Conservation (phyloP, 2,888 invertebrate genomes). For the Tipula unca region DNA sequence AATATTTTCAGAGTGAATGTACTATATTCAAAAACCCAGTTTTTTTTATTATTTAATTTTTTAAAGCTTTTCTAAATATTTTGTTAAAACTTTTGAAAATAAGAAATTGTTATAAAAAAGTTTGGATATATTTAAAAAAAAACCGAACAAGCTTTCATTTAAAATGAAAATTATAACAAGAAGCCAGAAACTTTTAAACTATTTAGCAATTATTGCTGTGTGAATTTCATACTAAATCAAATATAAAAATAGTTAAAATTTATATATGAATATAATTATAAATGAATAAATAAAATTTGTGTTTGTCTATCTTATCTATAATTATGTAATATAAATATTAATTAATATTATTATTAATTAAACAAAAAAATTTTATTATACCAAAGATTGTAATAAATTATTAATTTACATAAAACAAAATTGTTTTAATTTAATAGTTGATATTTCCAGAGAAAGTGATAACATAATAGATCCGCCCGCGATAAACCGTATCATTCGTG, state of each 20-base stretch:
- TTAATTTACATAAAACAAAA: background rate
- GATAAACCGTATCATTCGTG: no score
- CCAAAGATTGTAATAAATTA: constrained; percentile 3
- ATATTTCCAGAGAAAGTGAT: no score
- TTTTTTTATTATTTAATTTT: background rate
- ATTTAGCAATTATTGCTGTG: background rate
- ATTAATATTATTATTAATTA: background rate
- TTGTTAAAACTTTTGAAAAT: background rate
- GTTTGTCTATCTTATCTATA: background rate
- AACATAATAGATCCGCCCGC: no score
- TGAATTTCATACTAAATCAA: background rate
- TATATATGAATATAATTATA: background rate
- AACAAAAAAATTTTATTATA: background rate
- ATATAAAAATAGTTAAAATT: background rate
- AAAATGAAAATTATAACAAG: background rate
- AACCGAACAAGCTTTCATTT: background rate
- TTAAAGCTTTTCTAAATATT: no score
- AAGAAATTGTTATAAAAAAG: background rate
- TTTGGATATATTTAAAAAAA: background rate
- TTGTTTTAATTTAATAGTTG: background rate
- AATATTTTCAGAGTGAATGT: no score
- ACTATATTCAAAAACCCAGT: background rate
- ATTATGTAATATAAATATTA: background rate
- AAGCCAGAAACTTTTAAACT: background rate
- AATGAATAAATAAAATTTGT: background rate